Evolutionary conservation across 2,797 vertebrate species (phyloP).

Genomic region (Chromis chromis): DNA sequence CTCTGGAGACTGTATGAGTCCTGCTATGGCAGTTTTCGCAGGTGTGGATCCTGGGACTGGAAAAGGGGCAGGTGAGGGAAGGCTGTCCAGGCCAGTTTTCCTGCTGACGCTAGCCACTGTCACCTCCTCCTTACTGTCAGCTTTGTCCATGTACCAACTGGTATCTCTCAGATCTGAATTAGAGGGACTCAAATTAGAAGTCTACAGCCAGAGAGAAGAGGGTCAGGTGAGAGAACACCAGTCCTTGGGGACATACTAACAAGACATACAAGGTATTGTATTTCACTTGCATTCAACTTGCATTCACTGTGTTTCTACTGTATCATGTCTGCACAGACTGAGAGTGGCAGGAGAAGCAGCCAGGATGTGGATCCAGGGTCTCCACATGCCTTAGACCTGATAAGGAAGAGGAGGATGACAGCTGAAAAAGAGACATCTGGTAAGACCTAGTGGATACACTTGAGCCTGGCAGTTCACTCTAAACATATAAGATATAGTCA

Average conservation of each 20-base stretch:
- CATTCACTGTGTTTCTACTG: background rate
- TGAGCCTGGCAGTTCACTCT: background rate
- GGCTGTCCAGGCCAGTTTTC: conserved; percentile 77
- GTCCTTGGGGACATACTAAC: background rate
- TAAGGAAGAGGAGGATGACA: conserved; percentile 65
- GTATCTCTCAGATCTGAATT: conserved; percentile 90
- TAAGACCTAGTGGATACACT: conserved; percentile 41
- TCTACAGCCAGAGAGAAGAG: conserved; percentile 77
- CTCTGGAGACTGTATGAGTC: conserved; percentile 19
- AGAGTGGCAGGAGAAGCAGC: conserved; percentile 41
- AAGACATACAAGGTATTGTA: background rate
- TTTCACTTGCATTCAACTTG: background rate
- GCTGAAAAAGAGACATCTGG: conserved; percentile 53
- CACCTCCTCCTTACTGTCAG: conserved; percentile 88
- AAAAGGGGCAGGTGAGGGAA: conserved; percentile 41
- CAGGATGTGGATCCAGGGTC: conserved; percentile 20
- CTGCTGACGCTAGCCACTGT: conserved; percentile 85
- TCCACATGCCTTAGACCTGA: background rate
- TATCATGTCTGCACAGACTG: conserved; percentile 55
- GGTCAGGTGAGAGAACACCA: conserved; percentile 69
- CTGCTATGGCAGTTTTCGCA: conserved; percentile 51
- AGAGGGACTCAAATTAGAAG: conserved; percentile 84
- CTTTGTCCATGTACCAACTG: conserved; percentile 88
- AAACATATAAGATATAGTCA: background rate
- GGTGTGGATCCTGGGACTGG: conserved; percentile 33